Evolutionary conservation across 2,888 invertebrate genomes (phyloP), one percentile per base, ranked within the genome.

Genomic region (Lasioglossum vierecki): DNA sequence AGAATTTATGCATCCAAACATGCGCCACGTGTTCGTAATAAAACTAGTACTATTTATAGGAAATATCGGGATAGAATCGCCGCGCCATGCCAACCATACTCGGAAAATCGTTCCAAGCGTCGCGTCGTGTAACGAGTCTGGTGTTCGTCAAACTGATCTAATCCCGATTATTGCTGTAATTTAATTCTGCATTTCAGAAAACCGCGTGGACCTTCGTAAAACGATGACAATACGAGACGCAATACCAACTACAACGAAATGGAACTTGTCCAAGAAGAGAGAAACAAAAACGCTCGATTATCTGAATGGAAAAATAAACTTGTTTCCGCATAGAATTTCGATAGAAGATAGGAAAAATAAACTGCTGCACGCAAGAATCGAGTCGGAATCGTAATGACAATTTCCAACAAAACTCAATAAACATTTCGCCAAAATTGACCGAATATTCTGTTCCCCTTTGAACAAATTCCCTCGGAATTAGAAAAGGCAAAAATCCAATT

Each of bases 21-120:
- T 82, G 71, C 84, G 79, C 74, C 89, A 91, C 82, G 83, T 89
- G 90, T 82, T 82, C 11, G 72, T 70, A 72, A 79, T 89, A 88
- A 26, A 89, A 84, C 83, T 74, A 85, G 77, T 91, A 39, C 39
- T 39, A 91, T 89, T 91, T 91, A 89, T 90, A 90, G 89, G 80
- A 79, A 41, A 46, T 8, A 35, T 39, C 49, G 60, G 35, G 18
- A 66, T 66, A 18, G 18, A 35, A 18, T 66, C 66, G 35, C 15
- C 18, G 35, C 18, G 3, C 18, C 18, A 35, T 66, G 30, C 66
- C 13, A 35, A 35, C 35, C 35, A 2, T 18, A 30, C 18, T 15
- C 18, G 66, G 3, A 8, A 66, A 30, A 35, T 30, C 4, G 15
- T 66, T 35, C 15, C 35, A 18, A 5, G 8, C 15, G 66, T 35